Base-by-base conservation (phyloP, 2,888 invertebrate species). In the Meloe dianella region DNA sequence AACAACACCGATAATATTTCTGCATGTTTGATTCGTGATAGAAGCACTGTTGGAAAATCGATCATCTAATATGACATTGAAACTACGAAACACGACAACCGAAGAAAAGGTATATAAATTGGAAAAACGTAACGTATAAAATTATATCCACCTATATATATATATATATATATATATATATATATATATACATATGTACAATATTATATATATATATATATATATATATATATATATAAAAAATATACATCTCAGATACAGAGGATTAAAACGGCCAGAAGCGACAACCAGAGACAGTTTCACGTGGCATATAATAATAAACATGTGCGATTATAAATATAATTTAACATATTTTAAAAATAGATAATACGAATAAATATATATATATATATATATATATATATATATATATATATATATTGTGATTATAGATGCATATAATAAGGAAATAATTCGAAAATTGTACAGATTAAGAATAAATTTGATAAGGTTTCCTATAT, bases 301-400 rank as follows among this genome's bases (percentile, higher is more conserved):
- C 67, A 67, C 67, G 67, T 67, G 67, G 58, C 67, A 61, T 64
- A 61, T 64, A 67, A 67, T 64, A 67, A 67, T 64, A 67, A 67
- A 64, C 64, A 67, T 67, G 67, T 67, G 67, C 67, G 64, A 64
- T 61, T 51, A 51, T 22, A 51, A 51, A 51, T 51, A 51, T 22
- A 20, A 51, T 51, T 51, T 51, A 51, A 51, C 20, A 10, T 51
- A 22, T 41, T 41, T 41, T 41, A 17, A 41, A 41, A 35, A 4
- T 4, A 35, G 4, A 35, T 14, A 4, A 35, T 14, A 35, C 32
- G 32, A 32, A 10, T n/a, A n/a, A n/a, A 10, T 32, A 32, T 9
- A 7, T 30, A 30, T 30, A 30, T 9, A 7, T 30, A 2, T 30
- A 30, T 9, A n/a, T 30, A 30, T 30, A 30, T 9, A n/a, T n/a